These are phyloP conservation scores for Eupithecia exiguata DNA, from an alignment of 2,888 invertebrate genomes.

Conservation along the genomic window DNA sequence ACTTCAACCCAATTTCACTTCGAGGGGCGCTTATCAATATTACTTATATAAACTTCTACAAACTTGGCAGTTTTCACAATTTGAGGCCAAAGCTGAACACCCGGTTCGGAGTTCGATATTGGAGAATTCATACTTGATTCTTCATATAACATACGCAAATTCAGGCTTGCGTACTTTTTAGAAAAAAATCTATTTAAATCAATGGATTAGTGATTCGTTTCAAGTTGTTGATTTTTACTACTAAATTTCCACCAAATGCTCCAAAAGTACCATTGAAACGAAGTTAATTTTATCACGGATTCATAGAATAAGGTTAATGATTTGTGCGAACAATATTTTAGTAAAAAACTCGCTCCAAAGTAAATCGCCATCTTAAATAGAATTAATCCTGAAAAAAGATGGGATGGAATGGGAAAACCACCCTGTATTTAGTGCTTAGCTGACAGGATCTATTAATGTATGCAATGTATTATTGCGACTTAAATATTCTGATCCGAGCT, in stretches of 20 bases:
- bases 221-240: background rate
- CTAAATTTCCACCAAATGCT: no score
- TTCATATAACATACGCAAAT: background rate
- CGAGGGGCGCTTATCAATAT: slow-evolving; percentile 62
- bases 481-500: background rate
- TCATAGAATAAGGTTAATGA: background rate
- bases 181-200: background rate
- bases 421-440: background rate
- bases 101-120: slow-evolving; percentile 36
- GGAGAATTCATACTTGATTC: background rate
- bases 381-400: no score
- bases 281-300: no score
- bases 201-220: background rate
- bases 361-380: no score
- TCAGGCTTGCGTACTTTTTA: background rate
- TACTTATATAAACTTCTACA: slow-evolving; percentile 57
- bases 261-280: no score
- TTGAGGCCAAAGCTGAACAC: slow-evolving; percentile 20
- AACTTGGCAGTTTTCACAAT: slow-evolving; percentile 45
- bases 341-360: background rate
- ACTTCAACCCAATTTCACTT: slow-evolving; percentile 65
- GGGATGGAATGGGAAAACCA: no score
- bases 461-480: background rate
- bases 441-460: background rate
- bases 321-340: background rate